Base-by-base conservation (phyloP, 1,140 invertebrate genomes). In the Radopholus similis region DNA sequence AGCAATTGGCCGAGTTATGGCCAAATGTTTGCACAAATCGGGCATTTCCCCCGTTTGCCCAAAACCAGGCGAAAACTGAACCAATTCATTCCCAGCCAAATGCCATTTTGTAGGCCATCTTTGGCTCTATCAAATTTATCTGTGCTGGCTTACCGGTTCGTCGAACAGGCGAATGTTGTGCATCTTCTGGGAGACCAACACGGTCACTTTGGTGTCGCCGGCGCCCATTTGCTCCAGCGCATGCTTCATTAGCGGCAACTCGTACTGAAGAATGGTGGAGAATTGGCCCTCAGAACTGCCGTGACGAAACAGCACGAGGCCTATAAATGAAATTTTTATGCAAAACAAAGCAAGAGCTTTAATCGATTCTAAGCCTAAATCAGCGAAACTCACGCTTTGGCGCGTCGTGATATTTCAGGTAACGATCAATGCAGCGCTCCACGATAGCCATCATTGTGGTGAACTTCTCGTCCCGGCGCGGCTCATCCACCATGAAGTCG, bases 391-490 rank as follows among this genome's bases (percentile, higher is more conserved):
- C n/a, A 15, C 68, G 70, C 26, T 9, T 44, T 15, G 68, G 68
- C 35, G 30, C 6, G 34, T 42, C 40, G 13, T 66, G 71, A 34
- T 47, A 23, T 15, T 72, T 34, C 13, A 34, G 38, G 32, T 72
- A 70, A 35, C 68, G 69, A 2, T 18, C 38, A 26, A 70, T 28
- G 60, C 68, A 70, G 23, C 15, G 68, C 5, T 37, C 11, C 3
- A 51, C 64, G n/a, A 70, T 70, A 11, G 23, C 28, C n/a, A 66
- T 30, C 21, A 70, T 32, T 1, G 68, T 71, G 23, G 68, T 26
- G n/a, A 73, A 70, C 40, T 70, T 70, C n/a, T 70, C 68, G 42
- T 70, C 68, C 15, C 68, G 54, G 21, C 68, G 68, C 34, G 68
- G 30, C 51, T 70, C 68, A 37, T 70, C 68, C 40, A 66, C 70